Base-by-base conservation (phyloP, 2,888 invertebrate species). In the Phengaris alcon region DNA sequence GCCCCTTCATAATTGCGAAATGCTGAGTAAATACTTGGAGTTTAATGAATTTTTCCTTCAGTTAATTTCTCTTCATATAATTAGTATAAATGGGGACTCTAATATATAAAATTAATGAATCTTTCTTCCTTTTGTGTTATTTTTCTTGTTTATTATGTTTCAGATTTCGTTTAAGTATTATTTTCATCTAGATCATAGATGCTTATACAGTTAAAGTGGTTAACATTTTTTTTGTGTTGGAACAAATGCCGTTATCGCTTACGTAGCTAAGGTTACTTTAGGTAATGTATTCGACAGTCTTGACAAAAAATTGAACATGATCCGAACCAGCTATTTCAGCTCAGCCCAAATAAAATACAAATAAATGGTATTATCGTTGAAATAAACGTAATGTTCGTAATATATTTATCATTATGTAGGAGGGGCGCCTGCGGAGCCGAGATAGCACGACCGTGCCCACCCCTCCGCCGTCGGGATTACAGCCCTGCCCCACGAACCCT, bases 381-480 rank as follows among this genome's bases (percentile, higher is more conserved):
- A 72, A 35, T 72, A 13, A 48, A 69, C 69, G 15, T n/a, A 48
- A 69, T 72, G 22, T 51, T 51, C 22, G 70, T 22, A 70, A 52
- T 72, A 72, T 72, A 72, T 72, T 72, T 75, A 57, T 75, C 52
- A 75, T 75, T 75, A 76, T 75, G 76, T 75, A 76, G 74, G 75
- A 74, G 76, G 69, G 74, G 79, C 81, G 85, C 79, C 85, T 90
- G 91, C 80, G 79, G 77, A 77, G 77, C 57, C 57, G 84, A 83
- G 91, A 91, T 91, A 91, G 87, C 85, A 82, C 68, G 80, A 78
- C 81, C 91, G 91, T 91, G 91, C 85, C 86, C 82, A 79, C 82
- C 83, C 87, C 82, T 82, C 78, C 80, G 76, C 79, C 81, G 80
- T 76, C 77, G 79, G 91, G 91, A 90, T 91, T 91, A 91, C 79